These are phyloP conservation scores for Halichoerus grypus DNA, from an alignment of 2,113 vertebrate genomes.

Conservation along the genomic window DNA sequence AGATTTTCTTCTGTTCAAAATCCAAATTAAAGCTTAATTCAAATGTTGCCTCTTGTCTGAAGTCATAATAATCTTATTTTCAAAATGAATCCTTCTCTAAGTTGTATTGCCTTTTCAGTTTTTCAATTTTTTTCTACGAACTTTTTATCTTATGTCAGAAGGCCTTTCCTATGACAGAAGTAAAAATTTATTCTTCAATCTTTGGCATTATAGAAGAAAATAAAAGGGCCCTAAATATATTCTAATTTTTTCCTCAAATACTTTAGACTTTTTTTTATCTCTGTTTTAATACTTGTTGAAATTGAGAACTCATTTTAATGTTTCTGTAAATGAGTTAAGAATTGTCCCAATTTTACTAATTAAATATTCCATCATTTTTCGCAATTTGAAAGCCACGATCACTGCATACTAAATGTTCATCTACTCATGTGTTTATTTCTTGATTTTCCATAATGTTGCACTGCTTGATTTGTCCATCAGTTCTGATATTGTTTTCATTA, in stretches of 20 bases:
- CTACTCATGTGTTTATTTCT: background rate
- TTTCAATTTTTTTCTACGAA: background rate
- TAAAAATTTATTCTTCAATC: background rate
- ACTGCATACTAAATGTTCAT: background rate
- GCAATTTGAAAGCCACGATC: background rate
- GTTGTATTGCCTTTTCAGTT: background rate
- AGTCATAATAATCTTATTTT: background rate
- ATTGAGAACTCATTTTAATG: background rate
- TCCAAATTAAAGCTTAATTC: background rate
- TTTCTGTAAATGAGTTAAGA: background rate
- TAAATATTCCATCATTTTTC: background rate
- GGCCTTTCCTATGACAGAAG: background rate
- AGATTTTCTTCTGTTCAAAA: background rate
- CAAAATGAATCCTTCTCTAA: background rate
- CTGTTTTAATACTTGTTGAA: background rate
- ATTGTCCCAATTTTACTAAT: background rate
- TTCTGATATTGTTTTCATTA: slow-evolving; percentile 17
- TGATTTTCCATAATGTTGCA: background rate
- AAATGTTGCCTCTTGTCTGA: background rate
- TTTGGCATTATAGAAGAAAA: background rate
- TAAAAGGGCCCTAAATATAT: background rate
- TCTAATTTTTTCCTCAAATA: background rate
- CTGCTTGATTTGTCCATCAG: background rate
- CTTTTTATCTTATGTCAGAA: background rate
- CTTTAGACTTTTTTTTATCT: background rate